Evolutionary conservation across 2,113 vertebrate species (phyloP).

Genomic region (Psittacara wagleri): DNA sequence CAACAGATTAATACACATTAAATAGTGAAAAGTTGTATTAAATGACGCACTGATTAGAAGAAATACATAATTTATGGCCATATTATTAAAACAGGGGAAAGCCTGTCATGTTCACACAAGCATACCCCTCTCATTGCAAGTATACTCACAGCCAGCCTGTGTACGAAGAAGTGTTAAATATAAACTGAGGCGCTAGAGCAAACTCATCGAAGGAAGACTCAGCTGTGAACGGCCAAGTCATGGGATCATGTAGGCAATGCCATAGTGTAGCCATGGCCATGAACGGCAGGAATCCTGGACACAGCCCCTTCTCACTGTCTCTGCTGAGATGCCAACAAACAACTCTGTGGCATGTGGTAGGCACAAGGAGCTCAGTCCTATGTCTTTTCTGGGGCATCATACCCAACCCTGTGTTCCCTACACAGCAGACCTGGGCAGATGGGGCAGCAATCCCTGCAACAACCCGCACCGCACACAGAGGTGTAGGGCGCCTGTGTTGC

Average conservation of each 20-base stretch:
- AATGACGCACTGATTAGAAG: background rate
- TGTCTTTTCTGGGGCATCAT: fast-evolving
- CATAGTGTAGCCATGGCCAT: background rate
- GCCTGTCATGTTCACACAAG: background rate
- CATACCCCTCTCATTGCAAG: background rate
- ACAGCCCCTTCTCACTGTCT: background rate
- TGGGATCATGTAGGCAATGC: background rate
- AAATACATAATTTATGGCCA: background rate
- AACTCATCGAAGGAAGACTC: background rate
- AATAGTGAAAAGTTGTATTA: background rate
- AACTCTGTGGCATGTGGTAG: background rate
- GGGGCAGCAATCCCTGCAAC: background rate
- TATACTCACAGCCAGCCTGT: background rate
- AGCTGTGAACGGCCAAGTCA: background rate
- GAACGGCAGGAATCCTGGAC: background rate
- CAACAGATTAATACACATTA: background rate
- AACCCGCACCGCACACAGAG: background rate
- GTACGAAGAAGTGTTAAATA: background rate
- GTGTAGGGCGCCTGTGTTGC: fast-evolving
- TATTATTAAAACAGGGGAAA: background rate
- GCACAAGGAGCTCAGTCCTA: background rate
- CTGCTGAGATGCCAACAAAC: fast-evolving
- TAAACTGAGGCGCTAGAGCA: background rate
- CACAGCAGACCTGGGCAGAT: background rate
- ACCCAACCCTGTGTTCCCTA: background rate